A percentile compares a stretch with the other conserved stretches of the same genome.
Conservation (phyloP, 2,113 vertebrate species). For the Mobula hypostoma region DNA sequence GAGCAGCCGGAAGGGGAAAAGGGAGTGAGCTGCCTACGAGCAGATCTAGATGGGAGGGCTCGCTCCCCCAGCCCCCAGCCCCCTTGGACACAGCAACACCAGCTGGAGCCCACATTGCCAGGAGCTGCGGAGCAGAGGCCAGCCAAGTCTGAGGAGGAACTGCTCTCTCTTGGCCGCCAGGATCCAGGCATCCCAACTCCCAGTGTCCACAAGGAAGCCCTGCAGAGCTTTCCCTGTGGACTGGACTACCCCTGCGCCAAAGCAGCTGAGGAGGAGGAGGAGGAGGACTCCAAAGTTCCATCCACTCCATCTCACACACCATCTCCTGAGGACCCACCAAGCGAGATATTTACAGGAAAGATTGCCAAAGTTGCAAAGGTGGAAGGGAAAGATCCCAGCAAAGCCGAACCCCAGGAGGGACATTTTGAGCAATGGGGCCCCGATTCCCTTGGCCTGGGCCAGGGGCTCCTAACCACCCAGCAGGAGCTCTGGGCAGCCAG, state of each 20-base stretch:
- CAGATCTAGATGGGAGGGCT: neutral
- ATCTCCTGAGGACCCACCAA: no score
- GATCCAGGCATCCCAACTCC: neutral
- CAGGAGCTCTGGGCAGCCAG: neutral
- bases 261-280: neutral
- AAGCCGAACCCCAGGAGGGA: neutral
- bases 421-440: neutral
- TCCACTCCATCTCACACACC: no score
- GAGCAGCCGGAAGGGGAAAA: constrained; percentile 31
- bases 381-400: no score
- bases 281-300: no score
- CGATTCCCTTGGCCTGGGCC: fast-evolving
- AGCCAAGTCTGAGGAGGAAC: neutral
- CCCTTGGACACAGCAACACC: neutral
- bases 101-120: no score
- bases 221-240: constrained; percentile 43
- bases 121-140: neutral
- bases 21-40: neutral
- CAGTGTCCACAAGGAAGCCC: neutral
- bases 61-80: neutral
- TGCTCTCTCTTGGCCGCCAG: neutral
- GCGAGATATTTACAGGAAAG: no score
- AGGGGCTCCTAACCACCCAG: no score
- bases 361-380: neutral
- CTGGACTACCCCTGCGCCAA: constrained; percentile 48